Base-by-base conservation (phyloP, 2,113 vertebrate genomes). In the Scortum barcoo region DNA sequence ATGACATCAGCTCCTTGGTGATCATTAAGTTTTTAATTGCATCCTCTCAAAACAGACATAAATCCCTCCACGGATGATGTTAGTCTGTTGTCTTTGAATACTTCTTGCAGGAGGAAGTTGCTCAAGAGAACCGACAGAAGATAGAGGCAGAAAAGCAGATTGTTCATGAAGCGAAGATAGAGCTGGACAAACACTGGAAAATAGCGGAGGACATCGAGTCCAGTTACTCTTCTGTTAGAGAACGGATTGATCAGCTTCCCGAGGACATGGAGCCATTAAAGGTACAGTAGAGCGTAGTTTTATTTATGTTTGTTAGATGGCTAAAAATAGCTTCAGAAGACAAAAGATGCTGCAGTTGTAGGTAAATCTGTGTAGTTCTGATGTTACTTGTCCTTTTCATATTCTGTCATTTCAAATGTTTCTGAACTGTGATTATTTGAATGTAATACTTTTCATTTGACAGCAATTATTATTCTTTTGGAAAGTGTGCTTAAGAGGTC, bases 1-100 rank as follows among this genome's bases (percentile, higher is more conserved):
- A 81, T 14, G 90, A 90, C 86, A 67, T 90, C 77, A 74, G 53
- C 61, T 77, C 84, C 20, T 76, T 85, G 88, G 90, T 91, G 71
- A 83, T 33, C 12, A 36, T 53, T 30, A 19, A 28, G 4, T 26
- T 78, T 79, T 67, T 57, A 16, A 11, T 71, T 65, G 11, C 42
- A 6, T 33, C 6, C 8, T 1, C 50, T 53, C 0, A 9, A 9
- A 44, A 36, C 65, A 78, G 46, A 83, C 22, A 38, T 13, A 22
- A 5, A 1, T 0, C 50, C 3, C 8, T 2, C 0, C 13, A 7
- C 5, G 1, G 19, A 36, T 60, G 14, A 10, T 57, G 4, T 24
- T 20, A 28, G 11, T 50, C 40, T 57, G 16, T 62, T 33, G 20
- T 61, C 19, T 69, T 42, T 16, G 51, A 3, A 54, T 60, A 0